Evolutionary conservation across 2,113 vertebrate species (phyloP).

Genomic region (Vidua macroura): DNA sequence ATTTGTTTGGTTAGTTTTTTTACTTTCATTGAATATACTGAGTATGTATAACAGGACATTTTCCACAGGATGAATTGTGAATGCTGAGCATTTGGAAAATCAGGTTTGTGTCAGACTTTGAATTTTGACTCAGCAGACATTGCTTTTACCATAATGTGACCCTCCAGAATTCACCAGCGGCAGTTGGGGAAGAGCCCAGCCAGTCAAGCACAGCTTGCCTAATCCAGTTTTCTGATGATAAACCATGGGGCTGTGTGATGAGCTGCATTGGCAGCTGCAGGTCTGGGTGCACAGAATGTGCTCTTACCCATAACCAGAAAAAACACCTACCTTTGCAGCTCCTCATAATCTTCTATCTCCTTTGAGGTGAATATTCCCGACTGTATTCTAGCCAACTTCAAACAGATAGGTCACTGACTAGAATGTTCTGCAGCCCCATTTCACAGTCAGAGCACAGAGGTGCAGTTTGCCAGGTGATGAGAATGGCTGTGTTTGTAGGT

Average conservation of each 20-base stretch:
- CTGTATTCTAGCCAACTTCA: not conserved
- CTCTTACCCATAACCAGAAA: not conserved
- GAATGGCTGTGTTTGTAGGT: conserved; percentile 74
- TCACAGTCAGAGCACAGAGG: not conserved
- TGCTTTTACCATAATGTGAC: not conserved
- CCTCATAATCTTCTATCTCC: rapidly evolving
- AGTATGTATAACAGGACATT: not conserved
- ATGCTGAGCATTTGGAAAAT: not conserved
- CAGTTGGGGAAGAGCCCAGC: not conserved
- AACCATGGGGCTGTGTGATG: not conserved
- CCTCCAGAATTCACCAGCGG: not conserved
- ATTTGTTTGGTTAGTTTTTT: not conserved
- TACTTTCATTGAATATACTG: not conserved
- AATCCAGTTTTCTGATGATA: not conserved
- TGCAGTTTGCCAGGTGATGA: not conserved
- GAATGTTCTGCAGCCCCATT: not conserved
- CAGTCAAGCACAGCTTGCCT: not conserved
- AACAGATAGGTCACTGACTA: not conserved
- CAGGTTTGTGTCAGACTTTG: not conserved
- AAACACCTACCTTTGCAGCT: not conserved
- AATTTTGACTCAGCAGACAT: rapidly evolving
- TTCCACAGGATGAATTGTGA: not conserved
- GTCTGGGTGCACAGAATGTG: not conserved
- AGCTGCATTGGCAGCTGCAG: not conserved
- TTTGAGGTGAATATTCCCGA: not conserved